A percentile compares a stretch with the other conserved stretches of the same genome.
phyloP scores from a whole-genome alignment of 2,113 vertebrate genomes.

The Nothoprocta pentlandii region DNA sequence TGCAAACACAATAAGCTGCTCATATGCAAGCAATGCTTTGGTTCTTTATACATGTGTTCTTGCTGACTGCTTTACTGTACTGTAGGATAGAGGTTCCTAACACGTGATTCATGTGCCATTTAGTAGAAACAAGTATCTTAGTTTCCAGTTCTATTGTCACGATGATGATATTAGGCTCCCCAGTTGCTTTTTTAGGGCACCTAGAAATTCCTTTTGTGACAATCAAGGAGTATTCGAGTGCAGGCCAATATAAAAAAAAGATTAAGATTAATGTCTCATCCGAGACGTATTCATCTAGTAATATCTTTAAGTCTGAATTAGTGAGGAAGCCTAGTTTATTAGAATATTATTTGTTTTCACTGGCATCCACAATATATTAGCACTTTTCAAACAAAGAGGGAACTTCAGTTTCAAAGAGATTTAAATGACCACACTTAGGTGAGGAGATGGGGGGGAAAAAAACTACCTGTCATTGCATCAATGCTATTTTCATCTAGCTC shows the following conservation, averaged over 20 bases:
- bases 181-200: background rate
- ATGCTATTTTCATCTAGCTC: slow-evolving; percentile 67
- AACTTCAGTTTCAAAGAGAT: background rate
- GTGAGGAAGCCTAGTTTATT: background rate
- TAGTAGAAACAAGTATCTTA: background rate
- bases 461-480: slow-evolving; percentile 75
- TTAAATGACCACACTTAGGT: background rate
- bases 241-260: background rate
- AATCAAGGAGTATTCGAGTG: background rate
- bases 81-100: background rate
- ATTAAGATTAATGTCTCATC: background rate
- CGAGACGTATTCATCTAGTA: background rate
- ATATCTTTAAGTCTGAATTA: background rate
- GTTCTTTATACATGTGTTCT: background rate
- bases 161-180: background rate
- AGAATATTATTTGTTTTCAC: background rate
- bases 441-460: background rate
- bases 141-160: background rate
- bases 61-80: background rate
- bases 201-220: background rate
- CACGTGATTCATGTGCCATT: background rate
- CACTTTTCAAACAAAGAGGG: background rate
- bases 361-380: background rate
- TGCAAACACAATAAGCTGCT: background rate
- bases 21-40: background rate